These are phyloP conservation scores for Tetragonula carbonaria DNA, from an alignment of 2,888 invertebrate genomes.

Conservation along the genomic window DNA sequence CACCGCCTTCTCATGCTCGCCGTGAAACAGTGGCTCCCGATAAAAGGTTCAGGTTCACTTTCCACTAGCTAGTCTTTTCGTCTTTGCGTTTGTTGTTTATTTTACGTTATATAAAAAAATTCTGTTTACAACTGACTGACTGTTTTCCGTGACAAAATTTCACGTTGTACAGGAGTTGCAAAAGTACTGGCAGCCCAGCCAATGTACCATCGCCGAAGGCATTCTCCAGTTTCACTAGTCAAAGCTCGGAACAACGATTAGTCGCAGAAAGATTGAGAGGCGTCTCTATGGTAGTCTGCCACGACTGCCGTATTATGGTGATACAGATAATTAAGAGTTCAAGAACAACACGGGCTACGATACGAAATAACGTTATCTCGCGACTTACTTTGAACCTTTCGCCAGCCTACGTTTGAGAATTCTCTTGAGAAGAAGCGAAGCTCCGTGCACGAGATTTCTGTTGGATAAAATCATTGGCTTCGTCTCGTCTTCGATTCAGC, in stretches of 20 bases:
- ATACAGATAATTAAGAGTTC: constrained; percentile 96
- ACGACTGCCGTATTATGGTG: constrained; percentile 97
- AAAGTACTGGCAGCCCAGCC: constrained; percentile 86
- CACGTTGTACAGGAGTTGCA: constrained; percentile 44
- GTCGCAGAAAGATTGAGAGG: constrained; percentile 88
- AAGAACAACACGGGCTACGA: constrained; percentile 92
- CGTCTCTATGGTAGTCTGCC: constrained; percentile 95
- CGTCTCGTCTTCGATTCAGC: constrained; percentile 23
- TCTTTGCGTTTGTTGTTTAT: not conserved
- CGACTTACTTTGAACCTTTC: constrained; percentile 93
- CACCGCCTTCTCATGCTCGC: constrained; percentile 73
- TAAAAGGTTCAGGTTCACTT: constrained; percentile 74
- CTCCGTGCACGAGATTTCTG: constrained; percentile 23
- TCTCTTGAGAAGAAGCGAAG: not conserved
- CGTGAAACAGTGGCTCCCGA: constrained; percentile 70
- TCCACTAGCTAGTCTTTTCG: not conserved
- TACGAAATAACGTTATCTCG: constrained; percentile 92
- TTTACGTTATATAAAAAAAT: no score
- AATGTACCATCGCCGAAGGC: constrained; percentile 86
- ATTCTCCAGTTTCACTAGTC: constrained; percentile 81
- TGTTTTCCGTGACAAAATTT: not conserved
- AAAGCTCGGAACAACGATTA: constrained; percentile 79
- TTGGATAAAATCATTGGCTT: constrained; percentile 16
- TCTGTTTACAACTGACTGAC: not conserved
- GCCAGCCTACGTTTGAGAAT: constrained; percentile 89